Conservation (phyloP, 2,888 invertebrate genomes). For the Entomobrya proxima region DNA sequence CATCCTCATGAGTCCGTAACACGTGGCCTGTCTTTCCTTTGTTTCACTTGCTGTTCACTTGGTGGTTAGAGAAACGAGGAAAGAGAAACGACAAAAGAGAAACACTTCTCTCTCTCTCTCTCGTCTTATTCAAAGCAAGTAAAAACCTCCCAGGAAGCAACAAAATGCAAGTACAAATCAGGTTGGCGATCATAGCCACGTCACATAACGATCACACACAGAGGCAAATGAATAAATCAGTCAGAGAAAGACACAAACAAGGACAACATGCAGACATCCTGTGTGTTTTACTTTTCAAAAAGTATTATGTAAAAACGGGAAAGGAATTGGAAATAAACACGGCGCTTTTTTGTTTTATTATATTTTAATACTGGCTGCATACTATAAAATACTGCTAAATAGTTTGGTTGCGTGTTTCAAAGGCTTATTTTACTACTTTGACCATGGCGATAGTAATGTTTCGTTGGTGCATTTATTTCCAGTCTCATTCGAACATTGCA, state of each 20-base stretch:
- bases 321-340: constrained; percentile 37
- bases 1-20: too few species aligned
- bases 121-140: not conserved
- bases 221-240: constrained; percentile 51
- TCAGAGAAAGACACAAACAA: constrained; percentile 49
- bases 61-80: not conserved
- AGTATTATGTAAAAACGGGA: not conserved
- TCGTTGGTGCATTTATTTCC: not conserved
- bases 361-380: not conserved
- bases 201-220: not conserved
- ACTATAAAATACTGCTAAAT: constrained; percentile 5
- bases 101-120: not conserved
- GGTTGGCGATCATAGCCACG: constrained; percentile 26
- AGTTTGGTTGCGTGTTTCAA: not conserved
- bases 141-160: constrained; percentile 46
- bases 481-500: not conserved
- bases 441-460: too few species aligned
- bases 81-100: too few species aligned
- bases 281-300: constrained; percentile 21
- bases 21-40: too few species aligned
- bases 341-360: not conserved
- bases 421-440: not conserved
- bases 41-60: too few species aligned
- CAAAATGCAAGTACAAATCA: constrained; percentile 43
- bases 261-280: constrained; percentile 45